Percentiles rank a stretch among this genome's conserved stretches.
Evolutionary conservation across 2,797 vertebrate species (phyloP).

Genomic region (Danio aesculapii): DNA sequence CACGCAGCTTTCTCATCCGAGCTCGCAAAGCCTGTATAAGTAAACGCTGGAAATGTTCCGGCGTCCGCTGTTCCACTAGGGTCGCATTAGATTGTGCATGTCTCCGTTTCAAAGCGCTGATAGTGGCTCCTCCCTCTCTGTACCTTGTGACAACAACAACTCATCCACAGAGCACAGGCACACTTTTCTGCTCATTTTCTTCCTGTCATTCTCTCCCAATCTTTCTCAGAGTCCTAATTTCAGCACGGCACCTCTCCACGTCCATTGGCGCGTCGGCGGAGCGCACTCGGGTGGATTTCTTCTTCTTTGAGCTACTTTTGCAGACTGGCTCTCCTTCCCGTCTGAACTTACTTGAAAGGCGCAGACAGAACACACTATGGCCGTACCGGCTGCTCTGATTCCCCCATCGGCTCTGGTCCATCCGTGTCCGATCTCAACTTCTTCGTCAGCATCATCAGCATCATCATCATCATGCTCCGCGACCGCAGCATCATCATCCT

Average conservation of each 20-base stretch:
- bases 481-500: slow-evolving; percentile 81
- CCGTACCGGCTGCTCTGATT: slow-evolving; percentile 96
- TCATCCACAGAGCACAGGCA: slow-evolving; percentile 91
- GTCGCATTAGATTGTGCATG: slow-evolving; percentile 50
- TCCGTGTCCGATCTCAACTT: slow-evolving; percentile 88
- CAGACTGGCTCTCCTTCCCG: slow-evolving; percentile 64
- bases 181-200: slow-evolving; percentile 97
- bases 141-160: slow-evolving; percentile 99
- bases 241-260: slow-evolving; percentile 82
- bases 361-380: slow-evolving; percentile 85
- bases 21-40: background rate
- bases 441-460: slow-evolving; percentile 78
- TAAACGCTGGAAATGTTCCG: slow-evolving; percentile 23
- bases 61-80: slow-evolving; percentile 18
- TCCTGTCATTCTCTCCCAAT: slow-evolving; percentile 93
- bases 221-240: slow-evolving; percentile 86
- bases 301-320: slow-evolving; percentile 55
- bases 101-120: slow-evolving; percentile 76
- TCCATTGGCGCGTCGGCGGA: slow-evolving; percentile 85
- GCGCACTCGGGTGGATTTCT: slow-evolving; percentile 76
- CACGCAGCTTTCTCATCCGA: background rate
- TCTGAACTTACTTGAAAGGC: slow-evolving; percentile 86
- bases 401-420: slow-evolving; percentile 89
- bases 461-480: slow-evolving; percentile 84
- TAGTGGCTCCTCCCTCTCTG: slow-evolving; percentile 94